These are phyloP conservation scores for Carpatolechia fugitivella DNA, from an alignment of 2,888 invertebrate species.

Conservation along the genomic window DNA sequence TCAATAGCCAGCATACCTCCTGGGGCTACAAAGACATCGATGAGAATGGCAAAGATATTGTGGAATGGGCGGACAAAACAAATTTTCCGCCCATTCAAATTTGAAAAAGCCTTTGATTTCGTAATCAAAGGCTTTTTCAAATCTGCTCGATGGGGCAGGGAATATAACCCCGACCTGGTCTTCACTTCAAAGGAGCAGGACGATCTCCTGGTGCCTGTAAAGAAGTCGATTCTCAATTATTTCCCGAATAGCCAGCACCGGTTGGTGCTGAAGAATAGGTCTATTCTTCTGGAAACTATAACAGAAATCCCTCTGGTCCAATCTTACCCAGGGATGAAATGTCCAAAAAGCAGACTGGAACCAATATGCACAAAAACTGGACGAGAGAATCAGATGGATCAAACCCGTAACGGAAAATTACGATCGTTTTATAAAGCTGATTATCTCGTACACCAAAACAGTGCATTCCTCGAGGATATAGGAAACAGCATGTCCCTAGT, in stretches of 20 bases:
- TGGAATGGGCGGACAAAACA: not conserved
- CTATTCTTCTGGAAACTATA: not conserved
- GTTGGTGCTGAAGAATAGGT: too few species aligned
- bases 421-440: not conserved
- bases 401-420: too few species aligned
- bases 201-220: not conserved
- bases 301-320: not conserved
- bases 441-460: not conserved
- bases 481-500: not conserved
- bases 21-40: not conserved
- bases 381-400: too few species aligned
- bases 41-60: not conserved
- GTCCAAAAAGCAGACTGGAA: not conserved
- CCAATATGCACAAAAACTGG: too few species aligned
- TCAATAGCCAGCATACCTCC: conserved; percentile 10
- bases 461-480: not conserved
- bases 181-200: too few species aligned
- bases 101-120: too few species aligned
- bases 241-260: conserved; percentile 4
- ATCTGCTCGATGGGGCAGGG: not conserved
- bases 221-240: not conserved
- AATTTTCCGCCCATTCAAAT: not conserved
- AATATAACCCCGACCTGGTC: not conserved
- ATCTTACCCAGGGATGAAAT: not conserved
- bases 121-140: not conserved